Base-by-base conservation (phyloP, 2,888 invertebrate genomes). In the Phymatocera aterrima region DNA sequence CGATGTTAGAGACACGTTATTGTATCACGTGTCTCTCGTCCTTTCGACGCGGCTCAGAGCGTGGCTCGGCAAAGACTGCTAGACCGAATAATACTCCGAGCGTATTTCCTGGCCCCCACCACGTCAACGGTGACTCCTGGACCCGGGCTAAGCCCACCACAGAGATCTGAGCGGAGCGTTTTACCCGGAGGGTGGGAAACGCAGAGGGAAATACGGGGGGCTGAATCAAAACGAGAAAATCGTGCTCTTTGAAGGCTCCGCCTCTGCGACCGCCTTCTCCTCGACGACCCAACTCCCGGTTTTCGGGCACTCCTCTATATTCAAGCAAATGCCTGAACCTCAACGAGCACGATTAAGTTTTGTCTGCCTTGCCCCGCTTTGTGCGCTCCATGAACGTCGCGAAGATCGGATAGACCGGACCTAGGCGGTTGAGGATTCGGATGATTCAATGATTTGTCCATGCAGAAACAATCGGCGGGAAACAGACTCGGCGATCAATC, bases 31-130 rank as follows among this genome's bases (percentile, higher is more conserved):
- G 6, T 18, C 4, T 37, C 5, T 34, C 21, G 64, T 64, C 34
- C 46, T 18, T 40, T 40, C 31, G 61, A 57, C 43, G 60, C 72
- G 60, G 77, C 40, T 72, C 84, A 80, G 85, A 78, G 83, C 84
- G 84, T 85, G 84, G 84, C 84, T 85, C 85, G 85, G 85, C 81
- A 82, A 84, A 87, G 86, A 88, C 88, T 88, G 88, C 82, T 84
- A 83, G 83, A 75, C 83, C 83, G 83, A 83, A 68, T 40, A 43
- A 79, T 81, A 75, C 80, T 83, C 57, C n/a, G 31, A 21, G 31
- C 75, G 40, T 75, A 54, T 40, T 48, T 51, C 54, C 57, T 24
- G 54, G 81, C 83, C 87, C 86, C 88, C 85, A 84, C 88, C 84
- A 85, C 82, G 37, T 28, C 57, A 31, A 72, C 46, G 28, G 12